Percentiles rank a stretch among this genome's conserved stretches.
Conservation (phyloP, 1,140 invertebrate species). For the Colletes latitarsis region DNA sequence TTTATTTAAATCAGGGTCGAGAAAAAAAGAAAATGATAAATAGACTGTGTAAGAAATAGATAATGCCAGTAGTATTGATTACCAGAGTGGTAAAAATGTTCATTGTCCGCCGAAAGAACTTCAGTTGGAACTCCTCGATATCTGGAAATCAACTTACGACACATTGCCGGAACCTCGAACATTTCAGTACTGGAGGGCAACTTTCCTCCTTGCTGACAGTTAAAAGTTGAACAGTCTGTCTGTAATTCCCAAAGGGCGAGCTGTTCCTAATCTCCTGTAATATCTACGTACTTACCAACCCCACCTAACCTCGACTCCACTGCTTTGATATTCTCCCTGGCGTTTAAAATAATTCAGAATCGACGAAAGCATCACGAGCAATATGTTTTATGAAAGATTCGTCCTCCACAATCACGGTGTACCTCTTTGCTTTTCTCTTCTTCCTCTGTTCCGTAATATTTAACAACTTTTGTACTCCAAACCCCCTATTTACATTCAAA, state of each 20-base stretch:
- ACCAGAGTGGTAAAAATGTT: slow-evolving; percentile 19
- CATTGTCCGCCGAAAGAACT: neutral
- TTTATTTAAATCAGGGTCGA: no score
- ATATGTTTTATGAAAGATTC: slow-evolving; percentile 69
- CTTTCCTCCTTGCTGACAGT: slow-evolving; percentile 11
- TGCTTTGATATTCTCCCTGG: slow-evolving; percentile 60
- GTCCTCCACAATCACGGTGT: slow-evolving; percentile 59
- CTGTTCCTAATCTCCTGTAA: slow-evolving; percentile 59
- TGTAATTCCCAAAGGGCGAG: slow-evolving; percentile 28
- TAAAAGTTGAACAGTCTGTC: slow-evolving; percentile 46
- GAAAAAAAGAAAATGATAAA: no score
- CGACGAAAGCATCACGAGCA: slow-evolving; percentile 48
- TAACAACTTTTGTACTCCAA: slow-evolving; percentile 2
- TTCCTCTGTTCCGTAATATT: neutral
- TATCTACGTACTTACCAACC: slow-evolving; percentile 58
- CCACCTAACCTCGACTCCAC: slow-evolving; percentile 19
- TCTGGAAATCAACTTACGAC: slow-evolving; percentile 52
- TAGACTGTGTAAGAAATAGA: no score
- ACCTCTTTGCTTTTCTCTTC: slow-evolving; percentile 33
- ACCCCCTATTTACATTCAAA: no score
- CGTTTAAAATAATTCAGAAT: slow-evolving; percentile 46
- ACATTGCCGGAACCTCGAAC: slow-evolving; percentile 1
- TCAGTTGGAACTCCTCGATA: slow-evolving; percentile 19
- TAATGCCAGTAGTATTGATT: no score
- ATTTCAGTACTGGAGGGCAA: slow-evolving; percentile 8